A percentile compares a stretch with the other conserved stretches of the same genome.
Conservation (phyloP, 2,797 vertebrate genomes). For the Artibeus jamaicensis region DNA sequence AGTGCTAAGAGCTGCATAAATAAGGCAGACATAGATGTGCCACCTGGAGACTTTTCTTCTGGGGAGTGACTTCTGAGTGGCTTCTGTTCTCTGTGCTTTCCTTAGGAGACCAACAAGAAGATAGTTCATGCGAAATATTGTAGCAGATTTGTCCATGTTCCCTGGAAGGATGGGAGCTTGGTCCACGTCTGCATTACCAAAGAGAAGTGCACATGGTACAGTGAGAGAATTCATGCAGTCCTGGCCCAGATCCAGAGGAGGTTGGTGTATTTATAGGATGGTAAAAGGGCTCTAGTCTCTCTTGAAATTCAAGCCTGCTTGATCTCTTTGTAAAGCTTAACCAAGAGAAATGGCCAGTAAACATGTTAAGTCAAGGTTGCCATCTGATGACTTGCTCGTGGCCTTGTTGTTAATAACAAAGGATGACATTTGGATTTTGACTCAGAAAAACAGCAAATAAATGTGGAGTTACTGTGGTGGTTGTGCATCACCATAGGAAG, state of each 20-base stretch:
- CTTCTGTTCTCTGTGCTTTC: slow-evolving; percentile 16
- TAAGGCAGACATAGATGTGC: background rate
- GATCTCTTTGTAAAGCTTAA: background rate
- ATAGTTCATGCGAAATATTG: slow-evolving; percentile 87
- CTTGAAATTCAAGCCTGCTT: background rate
- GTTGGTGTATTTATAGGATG: slow-evolving; percentile 68
- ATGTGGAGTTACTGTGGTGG: background rate
- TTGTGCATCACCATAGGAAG: background rate
- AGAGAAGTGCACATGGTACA: slow-evolving; percentile 82
- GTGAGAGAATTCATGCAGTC: slow-evolving; percentile 79
- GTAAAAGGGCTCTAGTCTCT: background rate
- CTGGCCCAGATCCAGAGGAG: slow-evolving; percentile 82
- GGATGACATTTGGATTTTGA: background rate
- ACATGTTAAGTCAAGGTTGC: background rate
- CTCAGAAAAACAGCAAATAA: background rate
- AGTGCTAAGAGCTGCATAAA: background rate
- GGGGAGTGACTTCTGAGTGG: background rate
- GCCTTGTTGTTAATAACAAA: background rate
- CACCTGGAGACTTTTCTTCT: background rate
- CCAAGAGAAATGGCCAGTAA: background rate
- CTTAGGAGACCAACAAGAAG: slow-evolving; percentile 84
- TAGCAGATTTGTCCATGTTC: slow-evolving; percentile 81
- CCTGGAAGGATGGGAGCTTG: slow-evolving; percentile 86
- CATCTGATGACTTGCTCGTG: background rate
- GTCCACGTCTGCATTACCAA: slow-evolving; percentile 83